Evolutionary conservation across 1,140 invertebrate genomes (phyloP).

Genomic region (Lerema accius): DNA sequence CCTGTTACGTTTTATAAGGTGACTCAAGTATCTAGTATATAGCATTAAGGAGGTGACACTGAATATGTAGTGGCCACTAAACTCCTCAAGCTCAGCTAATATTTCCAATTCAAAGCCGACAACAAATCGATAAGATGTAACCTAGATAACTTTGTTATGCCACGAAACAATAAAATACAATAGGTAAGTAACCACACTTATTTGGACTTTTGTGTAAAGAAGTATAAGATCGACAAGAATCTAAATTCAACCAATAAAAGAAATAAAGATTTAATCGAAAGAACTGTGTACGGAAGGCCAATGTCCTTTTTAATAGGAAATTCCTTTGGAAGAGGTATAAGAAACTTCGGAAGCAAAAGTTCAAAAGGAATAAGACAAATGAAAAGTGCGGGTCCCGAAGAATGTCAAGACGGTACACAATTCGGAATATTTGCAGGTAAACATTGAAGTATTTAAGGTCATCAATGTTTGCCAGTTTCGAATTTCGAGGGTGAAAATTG

Average conservation of each 20-base stretch:
- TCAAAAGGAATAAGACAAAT: conserved; percentile 67
- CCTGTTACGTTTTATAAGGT: too few relatives aligned
- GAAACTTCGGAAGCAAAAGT: conserved; percentile 55
- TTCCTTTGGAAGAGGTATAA: conserved; percentile 60
- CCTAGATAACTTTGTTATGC: too few relatives aligned
- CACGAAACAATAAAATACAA: too few relatives aligned
- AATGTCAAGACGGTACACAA: conserved; percentile 40
- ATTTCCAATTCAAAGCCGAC: too few relatives aligned
- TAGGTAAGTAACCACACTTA: background rate
- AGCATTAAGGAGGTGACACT: too few relatives aligned
- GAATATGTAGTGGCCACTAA: too few relatives aligned
- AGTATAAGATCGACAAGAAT: conserved; percentile 32
- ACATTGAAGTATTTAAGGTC: conserved; percentile 14
- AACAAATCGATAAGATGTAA: too few relatives aligned
- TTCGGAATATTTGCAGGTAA: conserved; percentile 17
- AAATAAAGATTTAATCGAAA: conserved; percentile 60
- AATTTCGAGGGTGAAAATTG: conserved; percentile 1
- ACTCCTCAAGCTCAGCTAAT: too few relatives aligned
- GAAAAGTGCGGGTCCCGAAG: conserved; percentile 48
- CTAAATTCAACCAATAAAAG: conserved; percentile 52
- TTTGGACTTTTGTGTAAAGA: background rate
- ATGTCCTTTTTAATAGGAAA: conserved; percentile 70
- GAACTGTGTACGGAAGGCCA: conserved; percentile 66
- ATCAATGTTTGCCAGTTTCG: conserved; percentile 3
- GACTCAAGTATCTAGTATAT: too few relatives aligned